Base-by-base conservation (phyloP, 2,888 invertebrate genomes). In the Hoplodrina blanda region DNA sequence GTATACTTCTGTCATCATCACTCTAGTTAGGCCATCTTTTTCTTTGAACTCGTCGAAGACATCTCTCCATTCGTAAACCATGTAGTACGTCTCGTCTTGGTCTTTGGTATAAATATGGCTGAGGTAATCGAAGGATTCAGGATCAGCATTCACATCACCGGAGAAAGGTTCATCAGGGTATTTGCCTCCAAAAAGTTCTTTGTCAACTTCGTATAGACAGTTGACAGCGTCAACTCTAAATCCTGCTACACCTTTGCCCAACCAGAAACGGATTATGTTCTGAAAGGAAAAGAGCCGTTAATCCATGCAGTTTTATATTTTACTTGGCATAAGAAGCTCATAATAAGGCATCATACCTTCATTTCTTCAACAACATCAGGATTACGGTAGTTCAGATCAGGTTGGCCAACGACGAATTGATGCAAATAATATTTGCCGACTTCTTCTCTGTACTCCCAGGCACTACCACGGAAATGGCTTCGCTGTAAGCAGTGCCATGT, bases 211-310 rank as follows among this genome's bases (percentile, higher is more conserved):
- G 73, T 95, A 97, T 52, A 97, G 86, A 88, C 96, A 97, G 86
- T 96, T 96, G 0, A 98, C 96, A 0, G 98, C 98, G 84, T 98
- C 98, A 8, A 99, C 96, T 85, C 99, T 97, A 87, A 99, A 98
- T 8, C 99, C 99, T 87, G 98, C 98, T 0, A 99, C 97, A 4
- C 98, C 99, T 88, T 97, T 97, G 13, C 97, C 96, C 63, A 99
- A 88, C 99, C 99, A 99, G 87, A 97, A 98, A 41, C 95, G 94
- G 52, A 99, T 91, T 2, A 97, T 96, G 2, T 97, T 96, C 97
- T 95, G 78, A 68, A 90, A 90, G 70, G 1, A 55, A 33, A 46
- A 62, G 15, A 5, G 46, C 0, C 17, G 17, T 17, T 46, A 46
- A 17, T 6, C 1, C 4, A 46, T 46, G 17, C 17, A 46, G 17